Evolutionary conservation across 2,797 vertebrate species (phyloP).

Genomic region (Lutjanus campechanus): DNA sequence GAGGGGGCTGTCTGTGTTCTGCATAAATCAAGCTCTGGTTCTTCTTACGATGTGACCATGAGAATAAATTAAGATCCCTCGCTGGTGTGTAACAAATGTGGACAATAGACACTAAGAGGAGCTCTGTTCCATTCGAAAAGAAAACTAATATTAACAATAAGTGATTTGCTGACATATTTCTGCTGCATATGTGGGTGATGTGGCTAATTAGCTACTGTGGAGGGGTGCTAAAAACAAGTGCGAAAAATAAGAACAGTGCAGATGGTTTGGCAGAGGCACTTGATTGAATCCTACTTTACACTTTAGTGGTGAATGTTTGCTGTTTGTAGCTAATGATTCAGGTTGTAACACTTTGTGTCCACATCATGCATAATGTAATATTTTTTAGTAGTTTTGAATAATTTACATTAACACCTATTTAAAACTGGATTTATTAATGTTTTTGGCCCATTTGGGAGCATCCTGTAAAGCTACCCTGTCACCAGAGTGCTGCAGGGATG

Average conservation of each 20-base stretch:
- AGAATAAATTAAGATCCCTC: constrained; percentile 40
- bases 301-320: constrained; percentile 10
- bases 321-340: constrained; percentile 27
- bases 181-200: constrained; percentile 63
- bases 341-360: constrained; percentile 36
- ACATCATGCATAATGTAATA: neutral
- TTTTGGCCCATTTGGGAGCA: neutral
- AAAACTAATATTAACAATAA: constrained; percentile 52
- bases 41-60: constrained; percentile 28
- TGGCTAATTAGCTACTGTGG: constrained; percentile 27
- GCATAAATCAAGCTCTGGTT: constrained; percentile 50
- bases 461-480: too few species aligned
- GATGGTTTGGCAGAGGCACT: constrained; percentile 52
- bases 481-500: neutral
- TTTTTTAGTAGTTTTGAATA: neutral
- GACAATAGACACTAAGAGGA: constrained; percentile 21
- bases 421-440: neutral
- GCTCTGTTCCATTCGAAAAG: constrained; percentile 10
- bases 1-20: constrained; percentile 46
- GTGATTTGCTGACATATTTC: constrained; percentile 64
- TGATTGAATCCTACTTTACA: constrained; percentile 27
- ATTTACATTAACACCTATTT: neutral
- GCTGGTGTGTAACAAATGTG: constrained; percentile 27
- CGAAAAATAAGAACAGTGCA: constrained; percentile 48
- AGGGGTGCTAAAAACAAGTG: constrained; percentile 57